Evolutionary conservation across 2,797 vertebrate species (phyloP), one percentile per base, ranked within the genome.

Genomic region (Gadopsis marmoratus): DNA sequence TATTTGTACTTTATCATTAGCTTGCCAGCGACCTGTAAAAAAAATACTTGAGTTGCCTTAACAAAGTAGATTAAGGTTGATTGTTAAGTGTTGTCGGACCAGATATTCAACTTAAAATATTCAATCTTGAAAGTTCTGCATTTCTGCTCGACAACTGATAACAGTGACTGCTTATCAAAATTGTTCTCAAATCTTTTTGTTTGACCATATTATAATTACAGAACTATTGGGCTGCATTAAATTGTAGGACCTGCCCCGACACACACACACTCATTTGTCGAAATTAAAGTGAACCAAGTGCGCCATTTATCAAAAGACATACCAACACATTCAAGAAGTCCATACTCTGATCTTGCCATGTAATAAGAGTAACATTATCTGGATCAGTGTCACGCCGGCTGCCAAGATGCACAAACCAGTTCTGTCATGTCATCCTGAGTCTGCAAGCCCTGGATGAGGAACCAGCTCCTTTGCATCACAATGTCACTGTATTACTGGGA

Each of bases 391-490:
- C 33, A 76, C 2, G 45, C 63, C 59, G 51, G 16, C 67, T 60
- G 47, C 54, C n/a, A 76, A n/a, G 60, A 29, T 8, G 47, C 31
- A 39, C 66, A 43, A 26, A 76, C 62, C 35, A 74, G 70, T 93
- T 94, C 48, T 93, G 94, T 92, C 88, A 67, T 77, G 93, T 95
- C 95, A 95, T 90, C 70, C 80, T 95, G 93, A 95, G 74, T 91
- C 73, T 85, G 88, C 91, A 86, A 35, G 26, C 26, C 66, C 58
- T 14, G 55, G 45, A 80, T 17, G 55, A 79, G 79, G 88, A 91
- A 91, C 71, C 72, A 5, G 51, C 39, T 23, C 56, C 47, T 76
- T 90, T 88, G 37, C 86, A 75, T 79, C 82, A 92, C 68, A 60
- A 1, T 19, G 47, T 1, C 67, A 71, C 21, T 31, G 2, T 16